Percentiles rank a stretch among this genome's conserved stretches.
These are phyloP conservation scores for Rhinichthys osculus DNA, from an alignment of 2,797 vertebrate genomes.

Conservation along the genomic window DNA sequence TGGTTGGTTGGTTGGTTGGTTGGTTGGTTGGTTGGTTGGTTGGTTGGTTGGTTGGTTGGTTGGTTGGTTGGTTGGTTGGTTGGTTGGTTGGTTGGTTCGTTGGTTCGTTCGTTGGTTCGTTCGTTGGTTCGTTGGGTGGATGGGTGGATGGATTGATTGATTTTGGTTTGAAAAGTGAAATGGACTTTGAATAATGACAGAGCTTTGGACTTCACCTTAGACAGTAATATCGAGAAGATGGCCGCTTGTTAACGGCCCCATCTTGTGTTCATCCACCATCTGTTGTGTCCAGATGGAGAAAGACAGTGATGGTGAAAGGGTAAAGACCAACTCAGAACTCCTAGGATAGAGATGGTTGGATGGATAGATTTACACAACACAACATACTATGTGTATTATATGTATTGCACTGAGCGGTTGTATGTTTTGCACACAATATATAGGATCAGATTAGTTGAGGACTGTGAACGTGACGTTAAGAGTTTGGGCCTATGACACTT, in stretches of 20 bases:
- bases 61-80: no score
- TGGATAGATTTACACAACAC: not conserved
- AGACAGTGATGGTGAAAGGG: slow-evolving; percentile 20
- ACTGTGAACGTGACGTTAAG: not conserved
- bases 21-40: no score
- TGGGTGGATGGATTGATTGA: no score
- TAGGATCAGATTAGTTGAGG: not conserved
- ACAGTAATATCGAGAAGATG: slow-evolving; percentile 2
- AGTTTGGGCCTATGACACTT: not conserved
- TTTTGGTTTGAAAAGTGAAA: not conserved
- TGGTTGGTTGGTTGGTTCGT: no score
- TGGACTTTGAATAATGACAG: slow-evolving; percentile 7
- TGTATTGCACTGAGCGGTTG: not conserved
- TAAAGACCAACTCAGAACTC: slow-evolving; percentile 19
- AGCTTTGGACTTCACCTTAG: slow-evolving; percentile 15
- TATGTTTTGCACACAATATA: not conserved
- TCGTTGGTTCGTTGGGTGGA: no score
- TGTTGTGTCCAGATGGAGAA: slow-evolving; percentile 52
- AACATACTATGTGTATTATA: not conserved
- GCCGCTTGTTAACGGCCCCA: slow-evolving; percentile 30
- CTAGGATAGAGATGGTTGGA: not conserved
- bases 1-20: no score
- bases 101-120: no score
- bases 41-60: no score
- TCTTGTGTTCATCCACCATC: slow-evolving; percentile 49